Evolutionary conservation across 2,113 vertebrate genomes (phyloP), one percentile per base, ranked within the genome.

Genomic region (Ovibos moschatus): DNA sequence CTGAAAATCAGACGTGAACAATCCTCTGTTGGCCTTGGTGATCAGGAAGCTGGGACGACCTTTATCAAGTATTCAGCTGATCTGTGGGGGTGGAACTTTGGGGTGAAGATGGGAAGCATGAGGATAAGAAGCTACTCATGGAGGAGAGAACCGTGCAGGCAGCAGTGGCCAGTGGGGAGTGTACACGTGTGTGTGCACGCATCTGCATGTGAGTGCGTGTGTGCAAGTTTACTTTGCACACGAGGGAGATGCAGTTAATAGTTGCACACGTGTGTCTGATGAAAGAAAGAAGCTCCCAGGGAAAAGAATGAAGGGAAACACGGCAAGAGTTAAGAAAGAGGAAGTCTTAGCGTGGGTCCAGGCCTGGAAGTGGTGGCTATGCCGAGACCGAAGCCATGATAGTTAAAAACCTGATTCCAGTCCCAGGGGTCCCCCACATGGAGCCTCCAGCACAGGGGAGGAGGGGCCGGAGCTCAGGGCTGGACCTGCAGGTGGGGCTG

Each of bases 141-240:
- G 3, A 84, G n/a, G 51, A 84, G 53, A 57, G n/a, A 16, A 3
- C 23, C 6, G 0, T 10, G 7, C 4, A 36, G 51, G 82, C 51
- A 10, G 7, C 8, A 15, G 14, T 5, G 14, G 51, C 82, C n/a
- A 3, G 50, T 21, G 11, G 19, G 6, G 19, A 0, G 16, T 0
- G 17, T 3, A 2, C 5, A 10, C 2, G 5, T 2, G 8, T 0
- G 19, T 25, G 19, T 3, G 6, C 14, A 6, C 1, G 3, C 0
- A 2, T 53, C 17, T 23, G 33, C 51, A 2, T 0, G 6, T 25
- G 81, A 8, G 33, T 9, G 50, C 3, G 1, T 51, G 21, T 9
- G 1, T 79, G 45, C 76, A 50, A 27, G 81, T 27, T 5, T 16
- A 16, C 21, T 16, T 57, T 2, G 0, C 53, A 17, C 53, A 10